Evolutionary conservation across 2,797 vertebrate genomes (phyloP).

Genomic region (Sitta carolinensis): DNA sequence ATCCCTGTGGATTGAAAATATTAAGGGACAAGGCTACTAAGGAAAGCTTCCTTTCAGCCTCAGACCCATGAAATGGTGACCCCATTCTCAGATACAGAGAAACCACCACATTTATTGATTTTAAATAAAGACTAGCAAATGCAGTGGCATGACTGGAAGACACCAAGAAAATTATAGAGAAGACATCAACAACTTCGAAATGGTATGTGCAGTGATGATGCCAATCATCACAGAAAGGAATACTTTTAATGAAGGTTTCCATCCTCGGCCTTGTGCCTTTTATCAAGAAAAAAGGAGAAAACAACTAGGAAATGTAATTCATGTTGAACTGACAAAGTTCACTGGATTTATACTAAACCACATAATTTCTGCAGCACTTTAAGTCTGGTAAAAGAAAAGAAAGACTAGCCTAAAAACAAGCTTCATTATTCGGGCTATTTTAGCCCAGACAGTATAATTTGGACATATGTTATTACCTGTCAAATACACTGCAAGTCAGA

Average conservation of each 20-base stretch:
- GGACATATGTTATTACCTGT: not conserved
- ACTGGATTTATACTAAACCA: not conserved
- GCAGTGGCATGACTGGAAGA: not conserved
- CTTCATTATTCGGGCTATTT: not conserved
- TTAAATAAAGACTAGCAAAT: not conserved
- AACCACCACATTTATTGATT: not conserved
- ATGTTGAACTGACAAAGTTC: not conserved
- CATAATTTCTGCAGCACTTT: not conserved
- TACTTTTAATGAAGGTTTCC: not conserved
- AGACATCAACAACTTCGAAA: not conserved
- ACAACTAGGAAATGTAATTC: not conserved
- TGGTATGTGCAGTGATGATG: not conserved
- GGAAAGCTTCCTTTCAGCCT: not conserved
- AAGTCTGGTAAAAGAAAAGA: not conserved
- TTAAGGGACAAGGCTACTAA: not conserved
- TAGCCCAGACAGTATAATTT: not conserved
- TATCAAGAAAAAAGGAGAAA: not conserved
- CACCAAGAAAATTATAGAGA: not conserved
- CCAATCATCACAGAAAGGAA: not conserved
- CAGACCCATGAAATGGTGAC: not conserved
- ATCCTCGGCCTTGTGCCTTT: not conserved
- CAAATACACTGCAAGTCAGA: not conserved
- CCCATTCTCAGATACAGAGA: not conserved
- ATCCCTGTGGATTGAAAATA: not conserved
- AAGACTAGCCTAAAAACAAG: not conserved